A percentile compares a stretch with the other conserved stretches of the same genome.
Conservation (phyloP, 1,140 invertebrate genomes). For the Holcopasites calliopsidis region DNA sequence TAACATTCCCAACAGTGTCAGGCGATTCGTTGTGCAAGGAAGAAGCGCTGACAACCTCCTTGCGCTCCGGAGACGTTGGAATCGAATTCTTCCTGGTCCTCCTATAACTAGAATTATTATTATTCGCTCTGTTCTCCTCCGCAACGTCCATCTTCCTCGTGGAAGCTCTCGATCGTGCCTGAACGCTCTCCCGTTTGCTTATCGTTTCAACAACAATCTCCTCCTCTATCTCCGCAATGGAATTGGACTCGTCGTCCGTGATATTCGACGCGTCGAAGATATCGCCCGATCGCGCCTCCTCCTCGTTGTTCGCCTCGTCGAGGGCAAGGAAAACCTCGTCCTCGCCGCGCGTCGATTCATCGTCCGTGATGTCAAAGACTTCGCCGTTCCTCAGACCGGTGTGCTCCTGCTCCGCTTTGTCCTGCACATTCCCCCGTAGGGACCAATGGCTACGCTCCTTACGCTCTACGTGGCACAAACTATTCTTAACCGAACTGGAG, state of each 20-base stretch:
- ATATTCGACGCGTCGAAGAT: conserved; percentile 56
- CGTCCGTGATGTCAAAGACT: conserved; percentile 71
- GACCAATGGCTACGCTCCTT: background rate
- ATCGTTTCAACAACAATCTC: background rate
- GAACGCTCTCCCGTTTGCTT: background rate
- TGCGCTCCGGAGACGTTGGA: background rate
- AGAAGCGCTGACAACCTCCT: background rate
- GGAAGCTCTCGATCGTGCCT: background rate
- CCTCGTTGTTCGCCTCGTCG: background rate
- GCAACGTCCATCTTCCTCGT: background rate
- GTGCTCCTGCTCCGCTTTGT: background rate
- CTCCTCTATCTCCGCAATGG: conserved; percentile 15
- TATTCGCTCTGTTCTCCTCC: background rate
- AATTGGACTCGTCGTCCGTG: conserved; percentile 72
- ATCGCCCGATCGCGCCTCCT: background rate
- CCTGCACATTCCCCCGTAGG: background rate
- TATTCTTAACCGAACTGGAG: conserved; percentile 46
- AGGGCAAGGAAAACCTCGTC: background rate
- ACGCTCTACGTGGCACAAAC: background rate
- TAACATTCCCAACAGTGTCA: background rate
- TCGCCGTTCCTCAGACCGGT: conserved; percentile 24
- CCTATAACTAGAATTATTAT: conserved; percentile 2
- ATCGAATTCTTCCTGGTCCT: background rate
- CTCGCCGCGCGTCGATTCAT: conserved; percentile 65
- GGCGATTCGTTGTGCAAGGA: background rate